These are phyloP conservation scores for Chionis minor DNA, from an alignment of 2,113 vertebrate genomes.

Conservation along the genomic window DNA sequence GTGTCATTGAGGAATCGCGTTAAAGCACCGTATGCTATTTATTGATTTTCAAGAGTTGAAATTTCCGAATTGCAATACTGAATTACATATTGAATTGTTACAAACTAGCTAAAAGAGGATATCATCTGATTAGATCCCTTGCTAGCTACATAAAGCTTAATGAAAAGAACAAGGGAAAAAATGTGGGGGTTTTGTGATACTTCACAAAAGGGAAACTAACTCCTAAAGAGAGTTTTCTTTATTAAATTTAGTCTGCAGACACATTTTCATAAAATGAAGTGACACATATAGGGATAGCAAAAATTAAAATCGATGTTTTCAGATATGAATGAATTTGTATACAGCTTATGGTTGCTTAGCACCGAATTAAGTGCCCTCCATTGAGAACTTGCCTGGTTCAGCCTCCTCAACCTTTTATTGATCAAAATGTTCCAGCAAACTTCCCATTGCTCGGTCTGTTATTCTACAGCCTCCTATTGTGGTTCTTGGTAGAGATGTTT, in stretches of 20 bases:
- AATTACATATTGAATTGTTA: not conserved
- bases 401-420: not conserved
- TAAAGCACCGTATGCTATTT: not conserved
- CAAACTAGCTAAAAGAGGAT: not conserved
- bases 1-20: not conserved
- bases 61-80: not conserved
- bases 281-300: not conserved
- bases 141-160: not conserved
- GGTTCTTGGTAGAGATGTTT: not conserved
- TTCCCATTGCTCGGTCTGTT: not conserved
- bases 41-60: not conserved
- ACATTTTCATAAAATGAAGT: not conserved
- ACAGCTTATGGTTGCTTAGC: not conserved
- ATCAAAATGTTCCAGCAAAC: not conserved
- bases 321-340: not conserved
- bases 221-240: not conserved
- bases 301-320: not conserved
- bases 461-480: not conserved
- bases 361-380: not conserved
- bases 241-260: not conserved
- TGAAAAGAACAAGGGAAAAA: not conserved
- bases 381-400: not conserved
- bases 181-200: accelerated
- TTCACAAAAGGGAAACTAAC: not conserved
- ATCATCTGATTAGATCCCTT: not conserved